Base-by-base conservation (phyloP, 2,888 invertebrate species). In the Lasioglossum calceatum region DNA sequence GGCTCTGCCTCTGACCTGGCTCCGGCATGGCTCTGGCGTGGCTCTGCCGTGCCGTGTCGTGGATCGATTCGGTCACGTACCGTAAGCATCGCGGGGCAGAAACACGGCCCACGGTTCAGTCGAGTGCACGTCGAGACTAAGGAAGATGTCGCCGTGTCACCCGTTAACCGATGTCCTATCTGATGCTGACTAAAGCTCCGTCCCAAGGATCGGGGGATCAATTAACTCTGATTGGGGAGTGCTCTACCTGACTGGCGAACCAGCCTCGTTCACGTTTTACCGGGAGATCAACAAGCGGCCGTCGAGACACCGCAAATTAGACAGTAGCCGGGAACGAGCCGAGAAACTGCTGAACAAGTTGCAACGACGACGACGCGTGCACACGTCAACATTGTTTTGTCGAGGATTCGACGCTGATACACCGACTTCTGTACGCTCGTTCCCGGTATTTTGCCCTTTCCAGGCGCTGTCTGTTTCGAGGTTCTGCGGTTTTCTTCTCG, bases 61-160 rank as follows among this genome's bases (percentile, higher is more conserved):
- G 87, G 85, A 90, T 90, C 90, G 90, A 90, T 90, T 84, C 87
- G 74, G 67, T 75, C 86, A 81, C 86, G 87, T 79, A 84, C 70
- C 77, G 79, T 79, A 80, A 77, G 81, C 82, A 79, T 70, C 84
- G 79, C 76, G 50, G 39, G 58, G 71, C 79, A 32, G 79, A 87
- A 85, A 87, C 73, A 61, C 76, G 44, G 27, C 61, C 70, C 61
- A 44, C 72, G 12, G 76, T 80, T 83, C 79, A 85, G 81, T 77
- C 87, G 77, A 81, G 79, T 79, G 72, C 67, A 88, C 78, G 84
- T 74, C 80, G 71, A 64, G 79, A 67, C 77, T 73, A 64, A 76
- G 42, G 78, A 80, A 82, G 82, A 87, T 85, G 81, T 77, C 71
- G 77, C 58, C 23, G 39, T 39, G 23, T 14, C 32, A 36, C 32